Percentiles rank a stretch among this genome's conserved stretches.
phyloP scores from a whole-genome alignment of 2,113 vertebrate species.

The Callipepla squamata region DNA sequence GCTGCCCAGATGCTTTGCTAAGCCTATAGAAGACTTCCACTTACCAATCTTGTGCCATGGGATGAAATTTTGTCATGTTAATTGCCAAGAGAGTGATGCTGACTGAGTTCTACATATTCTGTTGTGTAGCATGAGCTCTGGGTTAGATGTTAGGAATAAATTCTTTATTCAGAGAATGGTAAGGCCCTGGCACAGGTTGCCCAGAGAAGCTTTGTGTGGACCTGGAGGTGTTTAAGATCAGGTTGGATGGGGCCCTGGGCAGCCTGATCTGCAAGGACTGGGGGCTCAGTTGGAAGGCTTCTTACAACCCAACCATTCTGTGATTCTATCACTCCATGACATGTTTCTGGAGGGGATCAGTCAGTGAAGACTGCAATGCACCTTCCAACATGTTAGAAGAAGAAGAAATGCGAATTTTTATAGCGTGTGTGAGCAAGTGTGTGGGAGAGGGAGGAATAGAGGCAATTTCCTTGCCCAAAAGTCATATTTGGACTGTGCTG shows the following conservation, averaged over 20 bases:
- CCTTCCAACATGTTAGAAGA: background rate
- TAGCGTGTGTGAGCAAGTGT: background rate
- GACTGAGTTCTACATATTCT: background rate
- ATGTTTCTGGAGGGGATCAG: background rate
- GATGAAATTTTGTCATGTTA: background rate
- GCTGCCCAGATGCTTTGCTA: background rate
- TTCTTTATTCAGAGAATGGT: no score
- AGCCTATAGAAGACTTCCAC: background rate
- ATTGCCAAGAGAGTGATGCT: background rate
- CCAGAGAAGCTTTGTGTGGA: no score
- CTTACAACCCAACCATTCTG: no score
- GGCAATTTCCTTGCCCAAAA: background rate
- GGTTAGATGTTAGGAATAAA: no score
- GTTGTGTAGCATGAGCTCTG: fast-evolving
- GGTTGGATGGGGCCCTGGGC: no score
- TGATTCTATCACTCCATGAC: no score
- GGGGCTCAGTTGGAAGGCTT: no score
- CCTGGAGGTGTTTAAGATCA: no score
- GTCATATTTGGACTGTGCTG: background rate
- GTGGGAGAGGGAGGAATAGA: background rate
- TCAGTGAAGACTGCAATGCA: background rate
- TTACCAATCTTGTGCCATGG: background rate
- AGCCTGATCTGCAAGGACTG: no score
- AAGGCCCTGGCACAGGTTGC: no score
- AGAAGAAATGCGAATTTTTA: background rate